phyloP scores from a whole-genome alignment of 2,113 vertebrate genomes.

The Podarcis muralis region DNA sequence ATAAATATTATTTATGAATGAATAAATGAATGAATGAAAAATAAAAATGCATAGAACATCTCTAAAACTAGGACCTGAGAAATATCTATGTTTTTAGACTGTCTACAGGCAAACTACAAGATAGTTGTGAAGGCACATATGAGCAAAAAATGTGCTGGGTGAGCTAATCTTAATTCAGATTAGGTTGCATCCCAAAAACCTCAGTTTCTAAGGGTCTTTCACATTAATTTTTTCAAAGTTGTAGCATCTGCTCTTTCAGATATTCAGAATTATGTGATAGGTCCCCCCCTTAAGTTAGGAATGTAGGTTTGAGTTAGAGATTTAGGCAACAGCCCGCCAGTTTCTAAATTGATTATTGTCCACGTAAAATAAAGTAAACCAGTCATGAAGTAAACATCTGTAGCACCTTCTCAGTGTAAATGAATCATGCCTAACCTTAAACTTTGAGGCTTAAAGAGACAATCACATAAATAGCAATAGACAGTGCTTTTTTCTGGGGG shows the following conservation, averaged over 20 bases:
- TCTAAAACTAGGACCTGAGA: neutral
- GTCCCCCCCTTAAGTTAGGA: neutral
- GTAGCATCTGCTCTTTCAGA: neutral
- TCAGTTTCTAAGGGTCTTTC: neutral
- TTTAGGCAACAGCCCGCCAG: neutral
- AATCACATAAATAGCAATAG: constrained; percentile 27
- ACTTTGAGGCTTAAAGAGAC: neutral
- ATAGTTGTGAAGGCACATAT: neutral
- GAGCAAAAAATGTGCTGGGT: neutral
- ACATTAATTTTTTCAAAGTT: neutral
- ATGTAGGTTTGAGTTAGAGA: constrained; percentile 26
- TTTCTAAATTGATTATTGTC: neutral
- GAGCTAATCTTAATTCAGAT: neutral
- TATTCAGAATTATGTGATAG: neutral
- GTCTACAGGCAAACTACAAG: neutral
- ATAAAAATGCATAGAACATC: no score
- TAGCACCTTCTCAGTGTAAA: constrained; percentile 29
- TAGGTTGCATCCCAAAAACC: neutral
- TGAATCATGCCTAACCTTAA: constrained; percentile 38
- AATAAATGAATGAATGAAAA: no score
- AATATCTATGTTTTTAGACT: neutral
- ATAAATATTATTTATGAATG: no score
- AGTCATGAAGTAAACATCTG: constrained; percentile 10
- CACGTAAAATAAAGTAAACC: neutral
- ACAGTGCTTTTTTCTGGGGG: neutral